Evolutionary conservation across 2,113 vertebrate species (phyloP).

Genomic region (Genyomyrus donnyi): DNA sequence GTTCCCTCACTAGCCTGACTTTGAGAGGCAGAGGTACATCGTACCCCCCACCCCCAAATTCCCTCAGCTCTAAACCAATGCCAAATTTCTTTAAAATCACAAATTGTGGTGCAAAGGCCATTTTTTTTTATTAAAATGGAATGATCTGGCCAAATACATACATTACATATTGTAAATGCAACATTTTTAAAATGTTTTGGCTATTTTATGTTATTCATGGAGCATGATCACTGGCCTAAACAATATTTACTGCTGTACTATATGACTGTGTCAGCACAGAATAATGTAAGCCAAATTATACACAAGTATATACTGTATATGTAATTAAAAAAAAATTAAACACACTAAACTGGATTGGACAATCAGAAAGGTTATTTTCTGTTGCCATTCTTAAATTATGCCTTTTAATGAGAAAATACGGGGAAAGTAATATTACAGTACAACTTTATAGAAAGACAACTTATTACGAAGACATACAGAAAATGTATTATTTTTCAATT

Average conservation of each 20-base stretch:
- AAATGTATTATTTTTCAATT: background rate
- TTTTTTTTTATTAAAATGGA: background rate
- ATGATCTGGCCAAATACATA: background rate
- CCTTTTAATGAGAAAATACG: background rate
- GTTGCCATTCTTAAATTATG: background rate
- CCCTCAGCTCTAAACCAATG: background rate
- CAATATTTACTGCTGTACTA: background rate
- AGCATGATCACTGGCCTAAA: background rate
- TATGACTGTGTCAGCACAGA: background rate
- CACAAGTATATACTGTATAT: background rate
- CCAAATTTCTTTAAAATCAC: background rate
- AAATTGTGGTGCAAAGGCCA: background rate
- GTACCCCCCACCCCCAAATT: background rate
- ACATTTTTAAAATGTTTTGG: background rate
- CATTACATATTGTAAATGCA: background rate
- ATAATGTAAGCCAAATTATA: background rate
- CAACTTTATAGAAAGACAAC: background rate
- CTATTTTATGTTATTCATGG: background rate
- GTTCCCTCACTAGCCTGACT: background rate
- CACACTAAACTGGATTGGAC: too few relatives aligned
- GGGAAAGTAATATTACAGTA: background rate
- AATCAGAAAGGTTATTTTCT: background rate
- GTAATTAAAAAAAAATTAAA: background rate
- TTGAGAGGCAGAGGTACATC: background rate
- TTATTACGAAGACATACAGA: background rate